phyloP scores from a whole-genome alignment of 2,888 invertebrate species.

The Malthinus seriepunctatus region DNA sequence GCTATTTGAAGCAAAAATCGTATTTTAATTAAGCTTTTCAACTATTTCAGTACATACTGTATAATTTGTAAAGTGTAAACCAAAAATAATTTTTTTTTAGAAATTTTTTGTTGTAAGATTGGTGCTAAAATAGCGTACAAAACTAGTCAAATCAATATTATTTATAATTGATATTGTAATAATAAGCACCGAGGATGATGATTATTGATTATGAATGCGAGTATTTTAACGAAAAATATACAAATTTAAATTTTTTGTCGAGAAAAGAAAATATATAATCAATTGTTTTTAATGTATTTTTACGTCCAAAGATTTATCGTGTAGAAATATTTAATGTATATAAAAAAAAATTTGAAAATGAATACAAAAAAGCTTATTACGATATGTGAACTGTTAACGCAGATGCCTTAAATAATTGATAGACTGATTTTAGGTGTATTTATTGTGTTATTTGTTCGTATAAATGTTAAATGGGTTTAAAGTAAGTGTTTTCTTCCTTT shows the following conservation, averaged over 20 bases:
- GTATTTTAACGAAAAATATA: background rate
- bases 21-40: no score
- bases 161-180: no score
- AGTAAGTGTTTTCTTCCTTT: background rate
- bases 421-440: constrained; percentile 42
- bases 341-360: constrained; percentile 12
- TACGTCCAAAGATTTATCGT: constrained; percentile 29
- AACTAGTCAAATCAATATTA: constrained; percentile 13
- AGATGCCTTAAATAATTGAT: constrained; percentile 43
- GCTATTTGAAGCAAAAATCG: background rate
- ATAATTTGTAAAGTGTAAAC: no score
- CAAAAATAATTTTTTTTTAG: no score
- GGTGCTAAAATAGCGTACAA: constrained; percentile 19
- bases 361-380: constrained; percentile 23
- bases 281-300: constrained; percentile 29
- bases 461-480: background rate
- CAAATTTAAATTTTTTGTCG: constrained; percentile 15
- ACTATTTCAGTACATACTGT: no score
- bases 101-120: no score
- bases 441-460: constrained; percentile 25
- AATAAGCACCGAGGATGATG: no score
- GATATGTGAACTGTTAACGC: constrained; percentile 34
- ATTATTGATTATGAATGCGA: no score
- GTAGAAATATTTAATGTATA: constrained; percentile 24
- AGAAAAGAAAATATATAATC: background rate